Evolutionary conservation across 2,113 vertebrate species (phyloP).

Genomic region (Amphiprion percula): DNA sequence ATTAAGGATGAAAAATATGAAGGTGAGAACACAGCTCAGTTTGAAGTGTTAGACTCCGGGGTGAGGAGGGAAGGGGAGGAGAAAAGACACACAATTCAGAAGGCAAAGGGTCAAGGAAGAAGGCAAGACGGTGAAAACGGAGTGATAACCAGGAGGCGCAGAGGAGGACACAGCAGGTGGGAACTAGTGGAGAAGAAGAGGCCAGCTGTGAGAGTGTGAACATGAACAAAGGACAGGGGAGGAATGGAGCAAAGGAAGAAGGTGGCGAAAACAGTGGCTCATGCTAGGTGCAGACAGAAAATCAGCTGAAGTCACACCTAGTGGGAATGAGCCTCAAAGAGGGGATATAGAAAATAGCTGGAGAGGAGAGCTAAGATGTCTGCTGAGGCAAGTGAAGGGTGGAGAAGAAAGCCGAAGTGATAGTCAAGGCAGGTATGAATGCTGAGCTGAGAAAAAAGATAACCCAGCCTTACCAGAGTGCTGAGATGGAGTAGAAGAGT

Average conservation of each 20-base stretch:
- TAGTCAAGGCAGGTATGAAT: constrained; percentile 10
- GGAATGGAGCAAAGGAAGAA: neutral
- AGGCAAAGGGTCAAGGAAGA: neutral
- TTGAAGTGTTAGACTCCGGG: constrained; percentile 28
- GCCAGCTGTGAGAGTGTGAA: constrained; percentile 32
- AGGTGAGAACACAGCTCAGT: constrained; percentile 38
- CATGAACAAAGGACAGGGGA: constrained; percentile 15
- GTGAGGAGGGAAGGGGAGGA: constrained; percentile 12
- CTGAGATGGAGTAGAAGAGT: neutral
- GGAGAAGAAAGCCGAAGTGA: constrained; percentile 25
- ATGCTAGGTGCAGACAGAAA: constrained; percentile 34
- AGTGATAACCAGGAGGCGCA: constrained; percentile 25
- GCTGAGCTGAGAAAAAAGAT: constrained; percentile 22
- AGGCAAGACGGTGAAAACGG: constrained; percentile 5
- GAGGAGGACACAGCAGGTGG: constrained; percentile 37
- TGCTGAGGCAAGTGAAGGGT: constrained; percentile 28
- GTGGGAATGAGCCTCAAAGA: constrained; percentile 14
- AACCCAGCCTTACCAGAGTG: neutral
- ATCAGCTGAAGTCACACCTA: constrained; percentile 24
- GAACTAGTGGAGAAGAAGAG: constrained; percentile 31
- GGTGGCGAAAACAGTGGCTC: constrained; percentile 11
- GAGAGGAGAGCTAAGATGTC: constrained; percentile 18
- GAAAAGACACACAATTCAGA: constrained; percentile 1
- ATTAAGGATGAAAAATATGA: constrained; percentile 29
- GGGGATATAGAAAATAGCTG: constrained; percentile 29